Evolutionary conservation across 2,888 invertebrate genomes (phyloP).

Genomic region (Drosophila sordidapex): DNA sequence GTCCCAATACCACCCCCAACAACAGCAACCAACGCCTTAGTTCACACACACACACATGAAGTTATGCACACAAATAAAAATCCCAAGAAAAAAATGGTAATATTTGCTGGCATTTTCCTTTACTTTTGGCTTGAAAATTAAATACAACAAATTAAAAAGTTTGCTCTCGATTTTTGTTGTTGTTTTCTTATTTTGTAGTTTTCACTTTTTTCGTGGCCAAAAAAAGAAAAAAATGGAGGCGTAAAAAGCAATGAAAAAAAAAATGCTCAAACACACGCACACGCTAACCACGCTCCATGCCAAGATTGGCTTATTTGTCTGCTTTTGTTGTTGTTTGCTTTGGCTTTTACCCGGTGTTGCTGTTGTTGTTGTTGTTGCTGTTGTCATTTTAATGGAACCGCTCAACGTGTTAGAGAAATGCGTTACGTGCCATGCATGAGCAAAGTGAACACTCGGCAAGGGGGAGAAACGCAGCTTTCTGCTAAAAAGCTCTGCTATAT

Average conservation of each 20-base stretch:
- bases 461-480: slow-evolving; percentile 4
- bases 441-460: slow-evolving; percentile 20
- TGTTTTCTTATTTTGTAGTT: slow-evolving; percentile 39
- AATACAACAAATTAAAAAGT: slow-evolving; percentile 35
- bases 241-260: slow-evolving; percentile 11
- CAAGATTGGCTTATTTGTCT: slow-evolving; percentile 66
- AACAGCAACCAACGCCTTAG: slow-evolving; percentile 11
- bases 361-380: slow-evolving; percentile 35
- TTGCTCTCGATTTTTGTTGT: slow-evolving; percentile 50
- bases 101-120: slow-evolving; percentile 67
- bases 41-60: slow-evolving; percentile 3
- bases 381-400: slow-evolving; percentile 37
- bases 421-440: slow-evolving; percentile 71
- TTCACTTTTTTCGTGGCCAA: slow-evolving; percentile 70
- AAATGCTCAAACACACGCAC: slow-evolving; percentile 56
- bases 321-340: slow-evolving; percentile 37
- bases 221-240: slow-evolving; percentile 41
- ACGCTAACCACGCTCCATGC: slow-evolving; percentile 36
- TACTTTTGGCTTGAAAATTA: slow-evolving; percentile 35
- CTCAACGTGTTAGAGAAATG: slow-evolving; percentile 70
- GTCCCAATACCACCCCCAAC: slow-evolving; percentile 31
- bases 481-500: background rate
- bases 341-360: slow-evolving; percentile 28
- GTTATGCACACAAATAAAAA: slow-evolving; percentile 25
- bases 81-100: slow-evolving; percentile 32